Conservation (phyloP, 2,113 vertebrate species). For the Hipposideros armiger region DNA sequence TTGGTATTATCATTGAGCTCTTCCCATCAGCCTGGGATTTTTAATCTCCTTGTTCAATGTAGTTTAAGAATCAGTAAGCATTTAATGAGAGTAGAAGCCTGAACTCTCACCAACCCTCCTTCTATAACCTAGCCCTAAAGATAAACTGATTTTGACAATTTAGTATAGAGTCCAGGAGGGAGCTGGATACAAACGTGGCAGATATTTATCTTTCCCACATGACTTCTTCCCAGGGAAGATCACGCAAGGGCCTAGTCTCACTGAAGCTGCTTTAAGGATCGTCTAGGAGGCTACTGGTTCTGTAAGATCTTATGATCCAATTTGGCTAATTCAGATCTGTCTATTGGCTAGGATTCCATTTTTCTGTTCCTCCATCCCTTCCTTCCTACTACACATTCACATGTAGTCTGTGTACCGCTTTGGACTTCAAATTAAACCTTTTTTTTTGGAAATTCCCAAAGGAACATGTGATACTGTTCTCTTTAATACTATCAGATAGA, state of each 20-base stretch:
- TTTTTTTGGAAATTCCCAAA: background rate
- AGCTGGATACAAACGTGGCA: background rate
- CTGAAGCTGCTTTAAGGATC: background rate
- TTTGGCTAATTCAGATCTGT: background rate
- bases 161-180: background rate
- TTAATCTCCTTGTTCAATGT: background rate
- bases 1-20: too few species aligned
- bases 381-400: background rate
- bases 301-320: background rate
- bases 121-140: background rate
- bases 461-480: background rate
- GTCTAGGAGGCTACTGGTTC: background rate
- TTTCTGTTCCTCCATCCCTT: background rate
- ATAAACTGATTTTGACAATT: constrained; percentile 9
- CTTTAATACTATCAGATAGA: background rate
- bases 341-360: background rate
- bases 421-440: constrained; percentile 14
- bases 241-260: background rate
- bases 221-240: background rate
- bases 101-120: background rate
- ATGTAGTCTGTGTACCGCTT: background rate
- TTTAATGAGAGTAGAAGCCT: background rate
- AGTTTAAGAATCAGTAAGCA: constrained; percentile 38
- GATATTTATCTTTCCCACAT: background rate
- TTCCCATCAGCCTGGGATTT: background rate